Evolutionary conservation across 1,140 invertebrate species (phyloP), one percentile per base, ranked within the genome.

Genomic region (Streblospio benedicti): DNA sequence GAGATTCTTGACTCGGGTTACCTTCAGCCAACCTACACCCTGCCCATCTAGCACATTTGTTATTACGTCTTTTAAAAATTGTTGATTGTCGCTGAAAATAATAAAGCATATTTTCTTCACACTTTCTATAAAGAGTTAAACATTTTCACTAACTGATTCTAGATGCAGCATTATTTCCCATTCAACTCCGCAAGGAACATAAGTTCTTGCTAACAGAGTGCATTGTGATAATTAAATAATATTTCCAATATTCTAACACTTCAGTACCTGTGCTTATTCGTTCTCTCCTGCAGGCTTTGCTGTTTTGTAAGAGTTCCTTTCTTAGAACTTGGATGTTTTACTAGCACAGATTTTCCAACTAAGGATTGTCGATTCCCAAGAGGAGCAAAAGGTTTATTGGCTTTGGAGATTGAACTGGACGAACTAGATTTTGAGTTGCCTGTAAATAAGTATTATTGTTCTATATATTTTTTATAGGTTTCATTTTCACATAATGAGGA

Each of bases 21-120:
- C 76, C 77, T 97, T 96, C 20, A 99, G 80, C 91, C 95, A 98
- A 33, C 94, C 92, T 16, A 99, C 87, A 2, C 96, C 94, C 80
- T 99, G 92, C 9, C 96, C 97, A 47, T 90, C 87, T 49, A 98
- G 71, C 3, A 98, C 91, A 80, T 89, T 88, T 71, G 85, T 89
- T 9, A 95, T 86, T 30, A 96, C 83, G 85, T 96, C 80, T 64
- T 82, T 80, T 44, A 85, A 67, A 60, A 82, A 81, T 63, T 80
- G 75, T 66, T 84, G 83, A 63, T 83, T 84, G 64, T 84, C 83
- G 71, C 81, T 83, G 64, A 27, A 68, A 70, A 65, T 25, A 44
- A 30, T 57, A 31, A 58, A 9, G 35, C n/a, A n/a, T n/a, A n/a
- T n/a, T n/a, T n/a, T n/a, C n/a, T n/a, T n/a, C n/a, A n/a, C n/a